Conservation (phyloP, 2,888 invertebrate genomes). For the Sylvicola cinctus region DNA sequence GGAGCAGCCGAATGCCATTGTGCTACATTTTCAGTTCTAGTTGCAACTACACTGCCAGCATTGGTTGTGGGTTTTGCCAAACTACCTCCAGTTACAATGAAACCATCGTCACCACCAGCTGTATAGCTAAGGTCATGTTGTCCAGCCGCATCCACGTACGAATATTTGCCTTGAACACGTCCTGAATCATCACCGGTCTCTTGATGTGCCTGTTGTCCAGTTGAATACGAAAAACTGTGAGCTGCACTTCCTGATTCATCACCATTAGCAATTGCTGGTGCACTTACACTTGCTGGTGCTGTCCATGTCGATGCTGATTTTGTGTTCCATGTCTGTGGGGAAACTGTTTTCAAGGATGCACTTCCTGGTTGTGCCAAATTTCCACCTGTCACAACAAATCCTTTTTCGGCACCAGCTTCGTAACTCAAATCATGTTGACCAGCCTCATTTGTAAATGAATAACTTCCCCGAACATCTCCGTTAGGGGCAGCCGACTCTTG, state of each 20-base stretch:
- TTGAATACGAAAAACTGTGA: conserved; percentile 6
- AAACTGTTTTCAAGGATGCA: too few species aligned
- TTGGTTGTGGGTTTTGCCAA: conserved; percentile 14
- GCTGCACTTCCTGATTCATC: not conserved
- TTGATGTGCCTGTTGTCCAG: conserved; percentile 16
- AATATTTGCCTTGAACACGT: conserved; percentile 34
- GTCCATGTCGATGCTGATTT: not conserved
- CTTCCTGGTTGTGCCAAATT: conserved; percentile 14
- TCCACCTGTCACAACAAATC: conserved; percentile 30
- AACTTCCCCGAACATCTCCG: conserved; percentile 53
- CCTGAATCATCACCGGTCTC: conserved; percentile 19
- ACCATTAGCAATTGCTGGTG: conserved; percentile 9
- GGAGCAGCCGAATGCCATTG: not conserved
- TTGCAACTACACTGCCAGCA: conserved; percentile 2
- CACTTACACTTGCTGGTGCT: too few species aligned
- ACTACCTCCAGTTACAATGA: conserved; percentile 24
- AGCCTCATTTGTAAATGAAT: conserved; percentile 62
- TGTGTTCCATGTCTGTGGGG: too few species aligned
- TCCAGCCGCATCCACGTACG: conserved; percentile 48
- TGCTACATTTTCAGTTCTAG: not conserved
- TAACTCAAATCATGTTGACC: conserved; percentile 58
- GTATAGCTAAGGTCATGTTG: conserved; percentile 50
- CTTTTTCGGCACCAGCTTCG: conserved; percentile 57
- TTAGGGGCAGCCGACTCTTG: conserved; percentile 51
- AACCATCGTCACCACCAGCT: conserved; percentile 51